Evolutionary conservation across 1,140 invertebrate genomes (phyloP).

Genomic region (Conus ventricosus): DNA sequence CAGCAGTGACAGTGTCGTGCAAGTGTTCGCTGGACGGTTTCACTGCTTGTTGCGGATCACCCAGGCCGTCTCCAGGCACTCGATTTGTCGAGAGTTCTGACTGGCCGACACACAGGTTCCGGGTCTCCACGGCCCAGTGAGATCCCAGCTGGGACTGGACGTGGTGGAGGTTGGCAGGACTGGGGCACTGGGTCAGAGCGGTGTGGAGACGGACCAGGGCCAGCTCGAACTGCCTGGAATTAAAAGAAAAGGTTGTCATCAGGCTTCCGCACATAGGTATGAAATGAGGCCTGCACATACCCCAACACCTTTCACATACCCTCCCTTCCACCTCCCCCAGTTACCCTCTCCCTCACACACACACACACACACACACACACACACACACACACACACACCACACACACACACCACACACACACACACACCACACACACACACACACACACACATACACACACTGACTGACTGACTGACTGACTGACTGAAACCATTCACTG

Average conservation of each 20-base stretch:
- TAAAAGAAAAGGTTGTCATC: neutral
- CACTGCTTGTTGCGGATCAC: neutral
- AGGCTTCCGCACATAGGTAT: too few species aligned
- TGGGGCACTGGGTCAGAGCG: neutral
- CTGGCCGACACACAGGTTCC: neutral
- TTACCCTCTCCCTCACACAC: neutral
- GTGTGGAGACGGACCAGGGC: conserved; percentile 6
- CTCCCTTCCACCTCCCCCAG: neutral
- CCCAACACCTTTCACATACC: neutral
- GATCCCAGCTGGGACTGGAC: neutral
- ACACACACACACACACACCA: conserved; percentile 15
- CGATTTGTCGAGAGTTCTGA: conserved; percentile 4
- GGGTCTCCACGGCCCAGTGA: neutral
- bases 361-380: neutral
- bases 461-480: conserved; percentile 6
- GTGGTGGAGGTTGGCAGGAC: neutral
- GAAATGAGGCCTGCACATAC: too few species aligned
- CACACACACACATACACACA: conserved; percentile 17
- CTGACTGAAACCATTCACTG: neutral
- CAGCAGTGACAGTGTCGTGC: neutral
- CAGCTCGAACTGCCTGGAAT: conserved; percentile 5
- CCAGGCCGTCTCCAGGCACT: neutral
- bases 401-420: conserved; percentile 15
- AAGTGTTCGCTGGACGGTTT: neutral
- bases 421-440: neutral